Percentiles rank a stretch among this genome's conserved stretches.
Conservation (phyloP, 2,888 invertebrate genomes). For the Phyllotreta striolata region DNA sequence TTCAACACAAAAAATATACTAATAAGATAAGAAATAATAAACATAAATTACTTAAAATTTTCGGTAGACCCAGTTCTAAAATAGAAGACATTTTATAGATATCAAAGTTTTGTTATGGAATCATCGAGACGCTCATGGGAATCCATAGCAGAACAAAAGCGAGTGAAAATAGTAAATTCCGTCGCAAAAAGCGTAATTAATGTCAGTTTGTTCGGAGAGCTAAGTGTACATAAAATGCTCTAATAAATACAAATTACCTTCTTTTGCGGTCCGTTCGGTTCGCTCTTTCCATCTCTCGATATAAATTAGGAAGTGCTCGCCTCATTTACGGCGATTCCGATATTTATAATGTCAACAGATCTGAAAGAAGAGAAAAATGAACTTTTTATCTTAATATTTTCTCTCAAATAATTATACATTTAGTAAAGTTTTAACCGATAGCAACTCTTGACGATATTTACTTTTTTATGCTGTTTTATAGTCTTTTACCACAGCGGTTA, state of each 20-base stretch:
- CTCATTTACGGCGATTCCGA: background rate
- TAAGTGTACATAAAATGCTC: conserved; percentile 22
- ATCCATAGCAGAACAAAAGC: conserved; percentile 5
- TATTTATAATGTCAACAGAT: conserved; percentile 8
- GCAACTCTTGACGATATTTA: too few species aligned
- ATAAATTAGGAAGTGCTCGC: conserved; percentile 16
- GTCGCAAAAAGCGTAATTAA: conserved; percentile 22
- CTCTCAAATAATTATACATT: too few species aligned
- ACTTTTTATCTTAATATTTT: background rate
- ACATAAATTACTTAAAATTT: too few species aligned
- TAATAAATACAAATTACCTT: conserved; percentile 36
- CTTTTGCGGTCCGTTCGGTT: conserved; percentile 30
- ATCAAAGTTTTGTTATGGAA: background rate
- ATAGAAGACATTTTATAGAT: too few species aligned
- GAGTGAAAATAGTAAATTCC: conserved; percentile 15
- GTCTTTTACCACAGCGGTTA: too few species aligned
- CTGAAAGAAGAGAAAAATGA: background rate
- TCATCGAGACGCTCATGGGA: background rate
- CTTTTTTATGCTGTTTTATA: too few species aligned
- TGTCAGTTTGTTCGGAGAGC: conserved; percentile 11
- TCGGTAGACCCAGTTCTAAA: too few species aligned
- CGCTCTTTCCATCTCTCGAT: conserved; percentile 7
- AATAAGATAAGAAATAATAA: too few species aligned
- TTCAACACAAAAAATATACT: too few species aligned
- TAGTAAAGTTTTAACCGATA: too few species aligned